Percentiles rank a stretch among this genome's conserved stretches.
phyloP scores from a whole-genome alignment of 2,888 invertebrate species.

The Drosophila lacicola region DNA sequence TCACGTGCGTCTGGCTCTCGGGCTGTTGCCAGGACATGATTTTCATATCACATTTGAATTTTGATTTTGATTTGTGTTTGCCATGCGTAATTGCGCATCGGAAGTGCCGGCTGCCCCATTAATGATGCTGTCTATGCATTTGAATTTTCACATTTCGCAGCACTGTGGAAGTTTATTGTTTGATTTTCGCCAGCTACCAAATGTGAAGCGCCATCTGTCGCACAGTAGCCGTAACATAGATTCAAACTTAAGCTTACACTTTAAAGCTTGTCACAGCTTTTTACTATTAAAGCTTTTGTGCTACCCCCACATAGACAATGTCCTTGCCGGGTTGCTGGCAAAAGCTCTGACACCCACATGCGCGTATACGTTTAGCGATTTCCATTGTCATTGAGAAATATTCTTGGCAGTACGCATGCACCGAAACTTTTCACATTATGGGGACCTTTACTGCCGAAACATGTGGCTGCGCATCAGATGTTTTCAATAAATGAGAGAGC shows the following conservation, averaged over 20 bases:
- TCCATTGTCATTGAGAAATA: slow-evolving; percentile 65
- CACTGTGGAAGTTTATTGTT: slow-evolving; percentile 31
- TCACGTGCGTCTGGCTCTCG: slow-evolving; percentile 53
- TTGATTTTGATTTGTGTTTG: slow-evolving; percentile 72
- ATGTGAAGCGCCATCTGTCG: slow-evolving; percentile 50
- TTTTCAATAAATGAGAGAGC: slow-evolving; percentile 32
- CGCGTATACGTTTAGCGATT: slow-evolving; percentile 3
- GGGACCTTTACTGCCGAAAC: slow-evolving; percentile 35
- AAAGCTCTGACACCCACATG: slow-evolving; percentile 4
- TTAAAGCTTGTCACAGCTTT: slow-evolving; percentile 18
- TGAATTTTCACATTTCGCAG: slow-evolving; percentile 11
- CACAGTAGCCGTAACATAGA: background rate
- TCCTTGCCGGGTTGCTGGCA: slow-evolving; percentile 42
- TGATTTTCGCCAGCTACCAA: slow-evolving; percentile 1
- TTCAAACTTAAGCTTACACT: background rate
- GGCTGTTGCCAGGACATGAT: slow-evolving; percentile 56
- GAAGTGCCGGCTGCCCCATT: slow-evolving; percentile 60
- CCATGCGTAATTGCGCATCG: slow-evolving; percentile 72
- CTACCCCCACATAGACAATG: slow-evolving; percentile 14
- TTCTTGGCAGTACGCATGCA: slow-evolving; percentile 67
- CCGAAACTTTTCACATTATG: slow-evolving; percentile 38
- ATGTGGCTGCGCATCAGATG: slow-evolving; percentile 70
- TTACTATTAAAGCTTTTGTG: slow-evolving; percentile 27
- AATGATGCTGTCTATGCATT: slow-evolving; percentile 58
- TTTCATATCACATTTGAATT: slow-evolving; percentile 62